These are phyloP conservation scores for Nycteola revayana DNA, from an alignment of 2,888 invertebrate genomes.

Conservation along the genomic window DNA sequence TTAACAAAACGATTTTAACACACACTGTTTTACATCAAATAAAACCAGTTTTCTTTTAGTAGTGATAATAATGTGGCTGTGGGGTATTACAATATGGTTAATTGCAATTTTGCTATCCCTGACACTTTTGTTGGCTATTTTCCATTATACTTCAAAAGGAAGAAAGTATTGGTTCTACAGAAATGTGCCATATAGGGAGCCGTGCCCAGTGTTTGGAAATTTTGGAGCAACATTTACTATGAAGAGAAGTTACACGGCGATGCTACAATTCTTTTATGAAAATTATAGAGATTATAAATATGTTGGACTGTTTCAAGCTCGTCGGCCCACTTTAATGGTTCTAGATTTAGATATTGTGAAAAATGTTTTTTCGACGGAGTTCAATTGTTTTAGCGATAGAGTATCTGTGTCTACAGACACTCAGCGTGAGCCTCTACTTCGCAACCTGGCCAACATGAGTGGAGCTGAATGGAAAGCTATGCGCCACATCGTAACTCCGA, in stretches of 20 bases:
- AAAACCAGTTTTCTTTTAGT: constrained; percentile 29
- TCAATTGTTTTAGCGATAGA: constrained; percentile 65
- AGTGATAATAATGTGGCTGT: constrained; percentile 50
- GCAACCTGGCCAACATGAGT: constrained; percentile 73
- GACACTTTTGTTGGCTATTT: constrained; percentile 50
- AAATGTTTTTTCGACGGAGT: constrained; percentile 60
- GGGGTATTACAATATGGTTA: constrained; percentile 36
- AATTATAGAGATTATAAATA: constrained; percentile 56
- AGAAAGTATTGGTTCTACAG: constrained; percentile 68
- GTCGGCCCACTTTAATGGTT: constrained; percentile 67
- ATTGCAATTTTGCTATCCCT: constrained; percentile 49
- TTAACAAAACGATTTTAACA: constrained; percentile 26
- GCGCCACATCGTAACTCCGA: constrained; percentile 70
- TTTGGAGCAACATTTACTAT: constrained; percentile 69
- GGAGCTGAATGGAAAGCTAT: constrained; percentile 74
- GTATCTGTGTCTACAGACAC: constrained; percentile 68
- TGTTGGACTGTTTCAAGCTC: constrained; percentile 73
- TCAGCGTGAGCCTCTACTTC: constrained; percentile 65
- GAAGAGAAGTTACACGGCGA: constrained; percentile 64
- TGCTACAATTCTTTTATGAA: constrained; percentile 64
- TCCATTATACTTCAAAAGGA: constrained; percentile 63
- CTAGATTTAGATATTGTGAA: constrained; percentile 67
- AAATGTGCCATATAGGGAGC: constrained; percentile 71
- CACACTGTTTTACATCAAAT: constrained; percentile 21
- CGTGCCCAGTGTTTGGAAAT: constrained; percentile 76